Evolutionary conservation across 2,113 vertebrate genomes (phyloP), one percentile per base, ranked within the genome.

Genomic region (Picathartes gymnocephalus): DNA sequence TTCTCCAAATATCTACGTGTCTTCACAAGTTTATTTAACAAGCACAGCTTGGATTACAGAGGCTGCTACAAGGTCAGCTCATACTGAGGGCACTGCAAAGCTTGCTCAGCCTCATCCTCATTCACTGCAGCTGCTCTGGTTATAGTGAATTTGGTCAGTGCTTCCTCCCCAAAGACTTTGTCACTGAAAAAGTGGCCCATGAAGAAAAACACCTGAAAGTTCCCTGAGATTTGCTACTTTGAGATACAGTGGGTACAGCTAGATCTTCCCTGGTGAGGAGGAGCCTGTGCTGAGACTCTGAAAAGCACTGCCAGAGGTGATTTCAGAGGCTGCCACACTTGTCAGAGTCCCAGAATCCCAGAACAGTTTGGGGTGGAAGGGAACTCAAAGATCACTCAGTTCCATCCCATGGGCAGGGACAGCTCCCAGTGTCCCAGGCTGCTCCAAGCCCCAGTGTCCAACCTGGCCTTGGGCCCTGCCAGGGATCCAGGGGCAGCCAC

Each of bases 341-440:
- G 12, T 11, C 28, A 66, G 15, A 53, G 44, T 7, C 86, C 6
- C 5, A 33, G 68, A 80, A 66, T 37, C 10, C 4, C 6, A 28
- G 33, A 37, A 45, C 17, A 9, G n/a, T 6, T 39, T 48, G 31
- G 42, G 16, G 5, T 51, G 68, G 23, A 37, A 57, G 12, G 5
- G 13, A 58, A 1, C 1, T 24, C 28, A 5, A 28, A 45, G 22
- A 6, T 11, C 37, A 44, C 0, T 0, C 5, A 13, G 2, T n/a
- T 0, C 23, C 51, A 25, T 5, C 22, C 18, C 37, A 24, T 20
- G 44, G 42, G 17, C 50, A 81, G 68, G 28, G 77, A 73, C 77
- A 24, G 33, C 60, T 88, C 0, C 68, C 37, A 81, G 37, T 31
- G 28, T 15, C 4, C 68, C 76, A 88, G 56, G 66, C 14, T 56